phyloP scores from a whole-genome alignment of 2,797 vertebrate genomes.

The Lagorchestes hirsutus region DNA sequence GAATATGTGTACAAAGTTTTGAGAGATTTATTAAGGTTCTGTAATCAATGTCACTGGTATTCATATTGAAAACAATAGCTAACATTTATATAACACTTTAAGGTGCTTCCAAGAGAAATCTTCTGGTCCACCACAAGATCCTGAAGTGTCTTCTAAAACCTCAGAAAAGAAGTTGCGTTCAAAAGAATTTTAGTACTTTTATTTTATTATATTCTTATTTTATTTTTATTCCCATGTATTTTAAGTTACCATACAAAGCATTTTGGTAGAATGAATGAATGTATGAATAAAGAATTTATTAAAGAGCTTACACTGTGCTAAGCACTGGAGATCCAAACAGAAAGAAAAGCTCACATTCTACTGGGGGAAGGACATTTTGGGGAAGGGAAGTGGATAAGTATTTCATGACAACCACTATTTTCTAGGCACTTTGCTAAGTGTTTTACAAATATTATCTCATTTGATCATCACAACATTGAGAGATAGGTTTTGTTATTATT shows the following conservation, averaged over 20 bases:
- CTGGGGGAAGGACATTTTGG: background rate
- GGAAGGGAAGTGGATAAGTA: background rate
- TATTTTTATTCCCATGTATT: background rate
- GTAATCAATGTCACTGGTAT: background rate
- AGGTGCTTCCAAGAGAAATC: background rate
- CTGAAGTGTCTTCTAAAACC: background rate
- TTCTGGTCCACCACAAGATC: background rate
- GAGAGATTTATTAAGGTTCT: background rate
- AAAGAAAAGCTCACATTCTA: background rate
- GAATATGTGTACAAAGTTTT: background rate
- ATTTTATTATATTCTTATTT: background rate
- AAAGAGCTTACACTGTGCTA: background rate
- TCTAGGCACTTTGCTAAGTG: background rate
- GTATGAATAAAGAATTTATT: background rate
- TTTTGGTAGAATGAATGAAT: background rate
- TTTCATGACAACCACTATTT: background rate
- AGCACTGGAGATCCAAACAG: background rate
- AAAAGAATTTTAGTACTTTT: background rate
- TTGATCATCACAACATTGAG: background rate
- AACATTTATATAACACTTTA: background rate
- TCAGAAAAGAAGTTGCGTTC: background rate
- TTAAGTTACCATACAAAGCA: background rate
- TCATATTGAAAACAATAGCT: background rate
- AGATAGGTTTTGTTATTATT: background rate
- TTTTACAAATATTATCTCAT: background rate